Evolutionary conservation across 2,113 vertebrate species (phyloP).

Genomic region (Tragelaphus imberbis): DNA sequence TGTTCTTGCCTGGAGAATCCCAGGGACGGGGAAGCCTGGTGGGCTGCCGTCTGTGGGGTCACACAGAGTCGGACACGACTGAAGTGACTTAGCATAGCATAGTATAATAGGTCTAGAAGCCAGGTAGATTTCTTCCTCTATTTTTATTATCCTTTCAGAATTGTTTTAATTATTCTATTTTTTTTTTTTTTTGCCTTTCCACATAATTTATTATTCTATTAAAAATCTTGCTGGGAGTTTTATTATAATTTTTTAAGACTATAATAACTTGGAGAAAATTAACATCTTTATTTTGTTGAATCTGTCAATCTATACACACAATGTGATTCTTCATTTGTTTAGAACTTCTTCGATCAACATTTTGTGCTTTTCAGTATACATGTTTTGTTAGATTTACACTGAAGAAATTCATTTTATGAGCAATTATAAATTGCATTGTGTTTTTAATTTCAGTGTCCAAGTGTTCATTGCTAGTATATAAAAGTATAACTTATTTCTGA

Average conservation of each 20-base stretch:
- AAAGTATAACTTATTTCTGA: background rate
- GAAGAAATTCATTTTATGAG: background rate
- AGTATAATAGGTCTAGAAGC: background rate
- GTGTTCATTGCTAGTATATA: background rate
- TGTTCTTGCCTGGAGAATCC: too few species aligned
- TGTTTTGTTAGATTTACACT: background rate
- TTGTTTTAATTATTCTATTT: background rate
- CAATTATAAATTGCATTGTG: background rate
- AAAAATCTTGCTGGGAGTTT: background rate
- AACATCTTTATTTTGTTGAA: background rate
- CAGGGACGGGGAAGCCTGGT: too few species aligned
- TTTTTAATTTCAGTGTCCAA: background rate
- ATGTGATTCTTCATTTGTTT: background rate
- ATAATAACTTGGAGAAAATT: background rate
- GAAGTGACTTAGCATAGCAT: too few species aligned
- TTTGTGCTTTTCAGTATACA: background rate
- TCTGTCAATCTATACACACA: background rate
- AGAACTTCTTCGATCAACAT: background rate
- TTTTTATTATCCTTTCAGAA: background rate
- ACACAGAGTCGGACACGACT: too few species aligned
- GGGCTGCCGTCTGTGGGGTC: too few species aligned
- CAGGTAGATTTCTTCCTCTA: background rate
- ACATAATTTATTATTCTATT: background rate
- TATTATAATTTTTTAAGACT: background rate
- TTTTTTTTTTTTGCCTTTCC: background rate